Base-by-base conservation (phyloP, 2,888 invertebrate species). In the Apotomis turbidana region DNA sequence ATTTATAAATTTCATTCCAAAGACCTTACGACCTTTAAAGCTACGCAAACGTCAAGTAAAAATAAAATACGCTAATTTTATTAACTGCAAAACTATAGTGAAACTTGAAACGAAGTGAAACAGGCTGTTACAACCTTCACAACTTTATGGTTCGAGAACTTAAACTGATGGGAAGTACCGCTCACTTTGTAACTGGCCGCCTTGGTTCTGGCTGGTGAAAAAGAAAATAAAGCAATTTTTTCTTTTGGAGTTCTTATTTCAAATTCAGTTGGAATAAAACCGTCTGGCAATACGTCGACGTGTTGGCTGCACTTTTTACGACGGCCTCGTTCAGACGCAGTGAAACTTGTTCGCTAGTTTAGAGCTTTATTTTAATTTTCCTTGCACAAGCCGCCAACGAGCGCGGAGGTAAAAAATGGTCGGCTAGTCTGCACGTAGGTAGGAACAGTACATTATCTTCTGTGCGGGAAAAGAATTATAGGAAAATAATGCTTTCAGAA, bases 301-400 rank as follows among this genome's bases (percentile, higher is more conserved):
- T 84, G 86, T 85, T 85, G 85, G 82, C 79, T 82, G 83, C 81
- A 83, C 83, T 90, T 91, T 91, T 91, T 89, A 88, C 82, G 86
- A 84, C 80, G 76, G 80, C 80, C 82, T 74, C 85, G 85, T 81
- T 83, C 78, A 87, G 87, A 85, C 87, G 87, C 83, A 86, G 85
- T 88, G 86, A 89, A 90, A 90, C 86, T 90, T 88, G 87, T 76
- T 84, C 86, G 80, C 85, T 87, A 91, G 85, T 90, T 90, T 86
- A 83, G 87, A 87, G 88, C 88, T 91, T 89, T 89, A 90, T 91
- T 93, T 93, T 93, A 91, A 93, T 93, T 92, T 91, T 88, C 86
- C 83, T 84, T 81, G 84, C 85, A 81, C 83, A 84, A 81, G 83
- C 76, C 77, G 78, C 76, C 77, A 76, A 73, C 77, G 80, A 81